Base-by-base conservation (phyloP, 2,888 invertebrate genomes). In the Allophyes oxyacanthae region DNA sequence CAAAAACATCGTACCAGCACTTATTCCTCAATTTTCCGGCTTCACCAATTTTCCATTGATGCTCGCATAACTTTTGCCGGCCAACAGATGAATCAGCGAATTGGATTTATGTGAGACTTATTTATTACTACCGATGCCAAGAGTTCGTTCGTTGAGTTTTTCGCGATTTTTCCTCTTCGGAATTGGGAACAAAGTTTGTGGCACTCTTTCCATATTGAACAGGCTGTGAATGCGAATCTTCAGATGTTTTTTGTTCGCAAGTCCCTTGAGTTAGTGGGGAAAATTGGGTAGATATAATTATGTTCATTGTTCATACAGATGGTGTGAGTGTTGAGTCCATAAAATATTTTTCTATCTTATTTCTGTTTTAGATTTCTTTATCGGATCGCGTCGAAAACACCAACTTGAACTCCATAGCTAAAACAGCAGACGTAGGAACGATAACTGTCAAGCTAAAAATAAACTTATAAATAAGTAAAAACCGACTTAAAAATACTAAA, bases 51-150 rank as follows among this genome's bases (percentile, higher is more conserved):
- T 86, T 83, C 90, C 88, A 88, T 82, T 77, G 74, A 68, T 62
- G 65, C 65, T 64, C 66, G 78, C 85, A 84, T 89, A 87, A 88
- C 83, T 88, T 88, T 86, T 78, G 72, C 62, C 42, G 59, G 66
- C 67, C 71, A 84, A 82, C 85, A 81, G 83, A 83, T 82, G 86
- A 88, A 83, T 87, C 84, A 86, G 84, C 85, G 79, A 76, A 80
- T 81, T 66, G 66, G 79, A 88, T 90, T 89, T 90, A 89, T 88
- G 78, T 66, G 71, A 78, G 73, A 81, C 81, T 83, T 79, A 79
- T 74, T 77, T 78, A 77, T 73, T 67, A 53, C 65, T 46, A 32
- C 37, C 53, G 46, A 45, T 26, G 33, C 40, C 44, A 46, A 59
- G 59, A 53, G 36, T 67, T 67, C 51, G 42, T 58, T 46, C 34